Conservation (phyloP, 92 coral and sea anemone species). For the Heliopora coerulea region DNA sequence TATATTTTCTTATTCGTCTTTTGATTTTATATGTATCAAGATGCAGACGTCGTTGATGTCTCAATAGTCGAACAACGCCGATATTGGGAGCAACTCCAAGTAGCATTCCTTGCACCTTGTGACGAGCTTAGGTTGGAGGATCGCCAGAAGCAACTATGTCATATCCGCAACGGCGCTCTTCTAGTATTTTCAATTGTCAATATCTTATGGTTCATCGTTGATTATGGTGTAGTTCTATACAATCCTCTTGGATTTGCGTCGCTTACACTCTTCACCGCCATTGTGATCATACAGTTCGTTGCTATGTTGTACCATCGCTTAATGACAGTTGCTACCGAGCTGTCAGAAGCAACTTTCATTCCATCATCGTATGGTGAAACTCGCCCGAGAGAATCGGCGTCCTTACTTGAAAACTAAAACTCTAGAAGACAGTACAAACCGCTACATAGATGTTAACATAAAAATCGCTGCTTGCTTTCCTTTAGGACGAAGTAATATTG, state of each 20-base stretch:
- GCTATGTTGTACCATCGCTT: constrained; percentile 68
- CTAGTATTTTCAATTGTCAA: constrained; percentile 57
- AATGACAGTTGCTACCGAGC: constrained; percentile 53
- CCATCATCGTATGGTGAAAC: background rate
- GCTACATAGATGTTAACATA: too few species aligned
- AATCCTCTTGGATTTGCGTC: constrained; percentile 60
- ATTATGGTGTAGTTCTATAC: constrained; percentile 44
- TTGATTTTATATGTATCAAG: background rate
- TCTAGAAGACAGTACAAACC: too few species aligned
- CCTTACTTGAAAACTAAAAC: constrained; percentile 12
- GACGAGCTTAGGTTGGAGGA: constrained; percentile 43
- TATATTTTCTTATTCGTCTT: background rate
- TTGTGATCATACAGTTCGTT: constrained; percentile 56
- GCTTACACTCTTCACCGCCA: constrained; percentile 53
- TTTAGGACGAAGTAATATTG: too few species aligned
- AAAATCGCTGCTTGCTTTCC: too few species aligned
- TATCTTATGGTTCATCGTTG: constrained; percentile 64
- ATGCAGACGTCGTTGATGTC: constrained; percentile 52
- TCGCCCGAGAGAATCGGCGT: constrained; percentile 19
- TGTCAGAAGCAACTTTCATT: constrained; percentile 59
- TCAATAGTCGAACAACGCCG: constrained; percentile 62
- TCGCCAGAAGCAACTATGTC: constrained; percentile 39
- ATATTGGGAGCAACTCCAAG: constrained; percentile 53
- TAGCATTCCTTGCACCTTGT: constrained; percentile 51
- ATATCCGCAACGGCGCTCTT: constrained; percentile 53